phyloP scores from a whole-genome alignment of 1,140 invertebrate genomes.

The Rhizoglyphus robini region DNA sequence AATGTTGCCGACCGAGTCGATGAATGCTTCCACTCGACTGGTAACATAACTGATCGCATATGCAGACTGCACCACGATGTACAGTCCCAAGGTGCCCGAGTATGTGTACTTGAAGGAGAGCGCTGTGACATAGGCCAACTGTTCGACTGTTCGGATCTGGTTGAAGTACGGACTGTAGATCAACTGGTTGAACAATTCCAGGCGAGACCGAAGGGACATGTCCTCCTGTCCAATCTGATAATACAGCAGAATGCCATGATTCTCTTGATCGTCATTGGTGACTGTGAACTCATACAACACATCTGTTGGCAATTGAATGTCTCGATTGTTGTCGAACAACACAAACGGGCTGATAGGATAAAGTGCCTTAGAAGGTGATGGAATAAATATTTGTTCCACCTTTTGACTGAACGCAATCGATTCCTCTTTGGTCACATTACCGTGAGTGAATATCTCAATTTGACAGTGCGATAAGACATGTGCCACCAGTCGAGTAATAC shows the following conservation, averaged over 20 bases:
- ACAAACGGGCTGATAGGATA: conserved; percentile 17
- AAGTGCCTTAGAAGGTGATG: not conserved
- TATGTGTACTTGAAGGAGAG: conserved; percentile 45
- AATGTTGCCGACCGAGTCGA: not conserved
- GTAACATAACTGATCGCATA: not conserved
- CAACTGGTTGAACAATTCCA: conserved; percentile 77
- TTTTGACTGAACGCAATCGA: conserved; percentile 22
- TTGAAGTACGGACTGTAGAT: conserved; percentile 81
- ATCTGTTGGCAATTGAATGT: conserved; percentile 19
- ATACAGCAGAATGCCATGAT: conserved; percentile 70
- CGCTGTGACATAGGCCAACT: conserved; percentile 74
- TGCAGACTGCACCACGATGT: not conserved
- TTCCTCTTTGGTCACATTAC: conserved; percentile 56
- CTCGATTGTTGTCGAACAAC: conserved; percentile 16
- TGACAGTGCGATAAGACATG: conserved; percentile 61
- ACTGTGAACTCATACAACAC: conserved; percentile 16
- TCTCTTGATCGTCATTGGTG: conserved; percentile 62
- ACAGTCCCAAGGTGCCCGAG: not conserved
- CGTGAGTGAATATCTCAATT: conserved; percentile 67
- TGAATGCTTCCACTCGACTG: not conserved
- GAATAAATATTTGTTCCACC: conserved; percentile 19
- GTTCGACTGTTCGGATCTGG: conserved; percentile 66
- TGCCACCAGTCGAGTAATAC: conserved; percentile 55
- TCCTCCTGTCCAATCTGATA: conserved; percentile 72
- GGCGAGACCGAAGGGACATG: conserved; percentile 58